Evolutionary conservation across 2,888 invertebrate species (phyloP).

Genomic region (Cataglyphis livida): DNA sequence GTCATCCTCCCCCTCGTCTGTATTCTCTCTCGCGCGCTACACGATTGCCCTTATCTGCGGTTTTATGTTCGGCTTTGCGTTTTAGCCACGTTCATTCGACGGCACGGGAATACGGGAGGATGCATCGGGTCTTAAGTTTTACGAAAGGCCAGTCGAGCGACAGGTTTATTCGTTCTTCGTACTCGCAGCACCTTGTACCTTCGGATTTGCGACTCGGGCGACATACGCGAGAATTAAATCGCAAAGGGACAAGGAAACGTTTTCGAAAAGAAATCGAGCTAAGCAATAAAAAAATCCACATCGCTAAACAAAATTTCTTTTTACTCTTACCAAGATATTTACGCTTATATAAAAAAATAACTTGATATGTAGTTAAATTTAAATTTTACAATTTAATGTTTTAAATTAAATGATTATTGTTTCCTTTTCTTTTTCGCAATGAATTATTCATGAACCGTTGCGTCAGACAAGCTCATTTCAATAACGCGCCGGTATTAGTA

Average conservation of each 20-base stretch:
- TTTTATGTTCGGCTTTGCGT: constrained; percentile 83
- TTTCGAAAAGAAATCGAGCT: neutral
- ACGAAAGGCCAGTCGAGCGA: constrained; percentile 72
- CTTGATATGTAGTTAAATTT: neutral
- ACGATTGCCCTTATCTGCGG: constrained; percentile 82
- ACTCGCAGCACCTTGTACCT: constrained; percentile 69
- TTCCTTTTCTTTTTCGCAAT: constrained; percentile 20
- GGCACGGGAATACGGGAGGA: constrained; percentile 32
- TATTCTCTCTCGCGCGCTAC: constrained; percentile 64
- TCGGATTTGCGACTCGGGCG: constrained; percentile 72
- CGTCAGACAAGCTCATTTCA: constrained; percentile 59
- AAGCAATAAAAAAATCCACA: constrained; percentile 16
- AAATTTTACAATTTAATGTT: neutral
- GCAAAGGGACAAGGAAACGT: neutral
- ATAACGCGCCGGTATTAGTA: constrained; percentile 64
- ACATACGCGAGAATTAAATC: constrained; percentile 56
- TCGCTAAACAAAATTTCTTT: neutral
- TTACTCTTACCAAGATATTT: neutral
- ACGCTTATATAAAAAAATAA: neutral
- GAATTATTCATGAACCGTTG: constrained; percentile 65
- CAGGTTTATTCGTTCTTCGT: constrained; percentile 75
- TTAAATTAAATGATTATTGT: neutral
- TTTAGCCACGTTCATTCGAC: constrained; percentile 71
- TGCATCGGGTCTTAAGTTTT: constrained; percentile 74
- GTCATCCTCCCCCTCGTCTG: constrained; percentile 53